Evolutionary conservation across 2,888 invertebrate genomes (phyloP), one percentile per base, ranked within the genome.

Genomic region (Nemapogon koenigi): DNA sequence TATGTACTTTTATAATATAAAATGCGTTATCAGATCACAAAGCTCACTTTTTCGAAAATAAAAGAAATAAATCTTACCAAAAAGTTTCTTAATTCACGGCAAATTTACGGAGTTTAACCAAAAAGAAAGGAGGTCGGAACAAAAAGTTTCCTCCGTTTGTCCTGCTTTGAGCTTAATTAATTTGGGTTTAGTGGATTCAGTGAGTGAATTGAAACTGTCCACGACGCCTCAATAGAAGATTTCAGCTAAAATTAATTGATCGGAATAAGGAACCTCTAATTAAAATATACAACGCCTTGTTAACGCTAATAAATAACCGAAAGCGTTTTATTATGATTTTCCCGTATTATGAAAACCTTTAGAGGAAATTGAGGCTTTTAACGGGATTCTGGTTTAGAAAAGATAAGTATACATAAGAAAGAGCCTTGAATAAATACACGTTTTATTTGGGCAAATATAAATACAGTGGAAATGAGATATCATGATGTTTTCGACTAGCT

Each of bases 131-230:
- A 4, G 11, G 11, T 4, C 11, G 28, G n/a, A n/a, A n/a, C n/a
- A n/a, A n/a, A 22, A 8, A 8, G 7, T 27, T 11, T 31, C 15
- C 31, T 17, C 19, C 19, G 33, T 33, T 33, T 19, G 33, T 19
- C 18, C 19, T 33, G 33, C 19, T 33, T 33, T 19, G 19, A n/a
- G 19, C 33, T 33, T 33, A 33, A 33, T 33, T 33, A 33, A 33
- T 33, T 33, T 33, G 33, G 18, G 33, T 33, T 33, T 33, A 13
- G 33, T 33, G 33, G 18, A 33, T 33, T 33, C 13, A 8, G 19
- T 18, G 19, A 33, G 19, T 33, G 33, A 33, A 33, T 33, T 13
- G 33, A 19, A 11, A 13, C 33, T 33, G 33, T 33, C 33, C 8
- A 19, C 33, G 33, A 19, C 19, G 33, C 33, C 19, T 18, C 14